These are phyloP conservation scores for Gambusia yucatana DNA, from an alignment of 2,797 vertebrate species.

Conservation along the genomic window DNA sequence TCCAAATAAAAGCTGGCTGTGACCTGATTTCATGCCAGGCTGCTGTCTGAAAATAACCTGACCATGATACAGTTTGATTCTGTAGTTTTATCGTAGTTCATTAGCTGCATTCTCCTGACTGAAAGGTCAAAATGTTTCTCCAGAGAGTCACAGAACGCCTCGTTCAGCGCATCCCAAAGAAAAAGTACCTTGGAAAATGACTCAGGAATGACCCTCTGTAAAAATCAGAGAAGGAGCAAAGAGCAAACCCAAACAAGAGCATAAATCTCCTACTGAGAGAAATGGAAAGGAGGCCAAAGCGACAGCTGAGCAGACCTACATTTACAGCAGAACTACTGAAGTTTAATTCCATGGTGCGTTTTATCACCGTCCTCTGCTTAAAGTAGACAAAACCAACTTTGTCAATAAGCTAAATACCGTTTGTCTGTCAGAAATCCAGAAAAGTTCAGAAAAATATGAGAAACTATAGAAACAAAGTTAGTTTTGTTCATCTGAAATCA, in stretches of 20 bases:
- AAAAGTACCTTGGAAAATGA: not conserved
- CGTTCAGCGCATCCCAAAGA: not conserved
- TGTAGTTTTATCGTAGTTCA: constrained; percentile 15
- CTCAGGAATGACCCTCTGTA: not conserved
- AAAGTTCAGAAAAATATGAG: not conserved
- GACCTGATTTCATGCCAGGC: not conserved
- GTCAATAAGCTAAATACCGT: not conserved
- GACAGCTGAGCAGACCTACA: not conserved
- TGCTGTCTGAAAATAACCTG: not conserved
- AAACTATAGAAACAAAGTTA: not conserved
- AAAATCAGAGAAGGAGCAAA: constrained; percentile 7
- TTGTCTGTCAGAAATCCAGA: not conserved
- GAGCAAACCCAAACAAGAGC: constrained; percentile 19
- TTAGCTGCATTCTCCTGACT: not conserved
- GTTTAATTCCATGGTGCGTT: constrained; percentile 8
- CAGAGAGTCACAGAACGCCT: not conserved
- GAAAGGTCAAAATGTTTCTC: not conserved
- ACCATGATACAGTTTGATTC: not conserved
- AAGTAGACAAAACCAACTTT: not conserved
- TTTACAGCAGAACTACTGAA: constrained; percentile 6
- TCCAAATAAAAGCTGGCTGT: constrained; percentile 15
- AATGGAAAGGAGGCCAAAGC: not conserved
- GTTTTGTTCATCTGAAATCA: not conserved
- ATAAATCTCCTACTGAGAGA: constrained; percentile 1
- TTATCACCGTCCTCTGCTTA: not conserved